A percentile compares a stretch with the other conserved stretches of the same genome.
These are phyloP conservation scores for Enteromius trimaculatus DNA, from an alignment of 2,797 vertebrate genomes.

Conservation along the genomic window DNA sequence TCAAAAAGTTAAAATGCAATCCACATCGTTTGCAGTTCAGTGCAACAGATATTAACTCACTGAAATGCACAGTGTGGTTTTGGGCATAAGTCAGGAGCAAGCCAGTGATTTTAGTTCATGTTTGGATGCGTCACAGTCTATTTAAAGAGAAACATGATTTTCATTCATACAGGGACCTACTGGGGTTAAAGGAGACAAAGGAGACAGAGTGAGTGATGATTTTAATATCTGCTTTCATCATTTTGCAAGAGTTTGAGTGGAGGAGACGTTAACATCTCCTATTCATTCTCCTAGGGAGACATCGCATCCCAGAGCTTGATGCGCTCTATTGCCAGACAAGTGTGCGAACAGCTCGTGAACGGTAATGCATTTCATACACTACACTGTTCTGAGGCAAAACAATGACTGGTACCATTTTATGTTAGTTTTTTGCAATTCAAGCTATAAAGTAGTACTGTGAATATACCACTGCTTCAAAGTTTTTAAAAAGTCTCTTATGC, in stretches of 20 bases:
- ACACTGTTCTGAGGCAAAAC: background rate
- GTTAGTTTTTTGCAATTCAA: background rate
- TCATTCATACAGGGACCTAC: conserved; percentile 79
- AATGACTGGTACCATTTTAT: background rate
- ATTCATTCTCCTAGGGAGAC: conserved; percentile 83
- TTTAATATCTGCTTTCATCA: conserved; percentile 55
- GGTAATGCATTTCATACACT: conserved; percentile 73
- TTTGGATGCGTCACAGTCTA: conserved; percentile 24
- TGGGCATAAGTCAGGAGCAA: background rate
- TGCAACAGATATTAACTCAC: conserved; percentile 7
- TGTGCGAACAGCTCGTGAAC: conserved; percentile 92
- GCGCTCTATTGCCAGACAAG: conserved; percentile 95
- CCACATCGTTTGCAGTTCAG: conserved; percentile 16
- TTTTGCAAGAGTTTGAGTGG: background rate
- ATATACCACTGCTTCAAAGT: background rate
- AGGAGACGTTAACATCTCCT: background rate
- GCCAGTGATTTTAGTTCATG: background rate
- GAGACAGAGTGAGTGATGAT: conserved; percentile 88
- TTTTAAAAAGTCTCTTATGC: background rate
- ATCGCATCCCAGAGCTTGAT: conserved; percentile 98
- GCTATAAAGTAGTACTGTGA: background rate
- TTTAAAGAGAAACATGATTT: conserved; percentile 37
- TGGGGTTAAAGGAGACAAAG: conserved; percentile 95
- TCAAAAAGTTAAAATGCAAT: no score
- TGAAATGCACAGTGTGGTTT: conserved; percentile 18